Evolutionary conservation across 2,797 vertebrate genomes (phyloP).

Genomic region (Harpagifer antarcticus): DNA sequence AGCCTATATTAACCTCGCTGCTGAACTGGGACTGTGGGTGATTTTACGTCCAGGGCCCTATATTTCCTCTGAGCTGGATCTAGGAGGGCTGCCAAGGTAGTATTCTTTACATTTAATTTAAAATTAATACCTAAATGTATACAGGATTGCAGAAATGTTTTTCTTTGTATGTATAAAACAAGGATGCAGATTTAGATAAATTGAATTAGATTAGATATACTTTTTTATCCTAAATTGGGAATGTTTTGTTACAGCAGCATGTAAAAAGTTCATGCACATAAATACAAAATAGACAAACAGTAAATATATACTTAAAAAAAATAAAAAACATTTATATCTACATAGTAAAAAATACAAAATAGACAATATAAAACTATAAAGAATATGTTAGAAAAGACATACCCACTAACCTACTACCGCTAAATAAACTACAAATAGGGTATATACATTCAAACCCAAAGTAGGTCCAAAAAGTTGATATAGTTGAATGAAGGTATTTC

Average conservation of each 20-base stretch:
- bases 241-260: too few relatives aligned
- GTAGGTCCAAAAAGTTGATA: neutral
- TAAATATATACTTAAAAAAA: too few relatives aligned
- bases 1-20: conserved; percentile 89
- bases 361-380: too few relatives aligned
- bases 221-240: too few relatives aligned
- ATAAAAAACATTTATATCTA: too few relatives aligned
- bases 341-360: too few relatives aligned
- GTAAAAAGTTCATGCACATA: too few relatives aligned
- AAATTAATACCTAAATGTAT: neutral
- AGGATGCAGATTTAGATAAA: neutral
- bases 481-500: conserved; percentile 35
- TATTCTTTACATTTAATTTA: neutral
- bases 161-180: neutral
- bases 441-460: neutral
- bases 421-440: too few relatives aligned
- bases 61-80: conserved; percentile 83
- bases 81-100: conserved; percentile 94
- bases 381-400: too few relatives aligned
- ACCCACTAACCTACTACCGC: too few relatives aligned
- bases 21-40: conserved; percentile 92
- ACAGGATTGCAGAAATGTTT: neutral
- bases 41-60: conserved; percentile 94
- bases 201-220: too few relatives aligned
- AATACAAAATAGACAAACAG: too few relatives aligned